Evolutionary conservation across 2,888 invertebrate genomes (phyloP).

Genomic region (Torymus auratus): DNA sequence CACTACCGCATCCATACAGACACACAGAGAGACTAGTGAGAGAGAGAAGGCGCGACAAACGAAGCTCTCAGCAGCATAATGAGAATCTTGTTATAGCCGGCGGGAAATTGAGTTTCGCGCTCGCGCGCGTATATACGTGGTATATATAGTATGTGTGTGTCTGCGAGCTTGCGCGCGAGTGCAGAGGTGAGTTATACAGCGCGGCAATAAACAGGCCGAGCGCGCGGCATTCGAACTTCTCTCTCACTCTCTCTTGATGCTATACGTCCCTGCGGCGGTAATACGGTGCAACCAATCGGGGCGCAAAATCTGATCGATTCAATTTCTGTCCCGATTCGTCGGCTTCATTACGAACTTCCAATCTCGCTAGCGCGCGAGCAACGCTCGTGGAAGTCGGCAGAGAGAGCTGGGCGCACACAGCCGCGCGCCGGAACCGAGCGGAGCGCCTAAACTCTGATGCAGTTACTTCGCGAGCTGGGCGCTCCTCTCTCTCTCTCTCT

Average conservation of each 20-base stretch:
- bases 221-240: slow-evolving; percentile 14
- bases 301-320: slow-evolving; percentile 71
- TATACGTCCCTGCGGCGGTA: background rate
- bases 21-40: too few relatives aligned
- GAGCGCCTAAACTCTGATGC: slow-evolving; percentile 42
- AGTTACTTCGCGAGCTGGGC: slow-evolving; percentile 18
- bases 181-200: background rate
- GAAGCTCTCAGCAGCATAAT: slow-evolving; percentile 48
- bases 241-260: background rate
- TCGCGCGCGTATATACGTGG: background rate
- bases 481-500: background rate
- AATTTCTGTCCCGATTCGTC: slow-evolving; percentile 70
- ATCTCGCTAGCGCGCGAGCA: slow-evolving; percentile 12
- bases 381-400: too few relatives aligned
- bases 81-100: slow-evolving; percentile 56
- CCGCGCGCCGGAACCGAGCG: background rate
- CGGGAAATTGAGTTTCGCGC: slow-evolving; percentile 55
- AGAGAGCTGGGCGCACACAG: too few relatives aligned
- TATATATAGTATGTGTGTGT: too few relatives aligned
- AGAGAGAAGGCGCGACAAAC: slow-evolving; percentile 17
- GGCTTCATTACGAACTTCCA: slow-evolving; percentile 66
- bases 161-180: too few relatives aligned
- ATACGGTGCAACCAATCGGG: slow-evolving; percentile 64
- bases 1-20: too few relatives aligned
- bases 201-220: slow-evolving; percentile 31